phyloP scores from a whole-genome alignment of 2,888 invertebrate species.

The Chorisops tibialis region DNA sequence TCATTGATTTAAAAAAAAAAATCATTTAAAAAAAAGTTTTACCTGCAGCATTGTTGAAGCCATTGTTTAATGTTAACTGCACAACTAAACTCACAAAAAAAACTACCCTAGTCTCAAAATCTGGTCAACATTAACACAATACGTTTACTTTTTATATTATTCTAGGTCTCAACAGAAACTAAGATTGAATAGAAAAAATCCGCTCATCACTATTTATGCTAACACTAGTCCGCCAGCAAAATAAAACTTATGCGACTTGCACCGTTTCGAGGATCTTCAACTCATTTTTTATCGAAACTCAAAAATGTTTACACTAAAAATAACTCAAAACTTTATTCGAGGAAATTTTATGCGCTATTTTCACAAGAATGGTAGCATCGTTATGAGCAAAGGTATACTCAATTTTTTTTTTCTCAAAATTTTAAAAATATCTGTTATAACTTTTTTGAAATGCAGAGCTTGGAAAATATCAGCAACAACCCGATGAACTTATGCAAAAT shows the following conservation, averaged over 20 bases:
- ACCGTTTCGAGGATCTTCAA: background rate
- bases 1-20: too few relatives aligned
- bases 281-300: background rate
- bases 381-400: conserved; percentile 13
- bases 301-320: conserved; percentile 18
- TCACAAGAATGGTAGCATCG: background rate
- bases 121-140: background rate
- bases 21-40: too few relatives aligned
- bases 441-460: conserved; percentile 1
- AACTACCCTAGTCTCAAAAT: background rate
- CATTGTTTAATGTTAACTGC: too few relatives aligned
- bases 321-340: background rate
- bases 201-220: background rate
- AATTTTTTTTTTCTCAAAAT: too few relatives aligned
- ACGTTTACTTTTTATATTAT: background rate
- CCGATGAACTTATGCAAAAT: conserved; percentile 20
- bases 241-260: background rate
- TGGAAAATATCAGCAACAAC: conserved; percentile 7
- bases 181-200: background rate
- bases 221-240: background rate
- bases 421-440: too few relatives aligned
- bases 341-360: conserved; percentile 6
- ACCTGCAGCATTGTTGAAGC: too few relatives aligned
- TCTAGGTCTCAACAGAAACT: conserved; percentile 16
- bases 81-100: too few relatives aligned